Evolutionary conservation across 2,888 invertebrate genomes (phyloP).

Genomic region (Buathra laborator): DNA sequence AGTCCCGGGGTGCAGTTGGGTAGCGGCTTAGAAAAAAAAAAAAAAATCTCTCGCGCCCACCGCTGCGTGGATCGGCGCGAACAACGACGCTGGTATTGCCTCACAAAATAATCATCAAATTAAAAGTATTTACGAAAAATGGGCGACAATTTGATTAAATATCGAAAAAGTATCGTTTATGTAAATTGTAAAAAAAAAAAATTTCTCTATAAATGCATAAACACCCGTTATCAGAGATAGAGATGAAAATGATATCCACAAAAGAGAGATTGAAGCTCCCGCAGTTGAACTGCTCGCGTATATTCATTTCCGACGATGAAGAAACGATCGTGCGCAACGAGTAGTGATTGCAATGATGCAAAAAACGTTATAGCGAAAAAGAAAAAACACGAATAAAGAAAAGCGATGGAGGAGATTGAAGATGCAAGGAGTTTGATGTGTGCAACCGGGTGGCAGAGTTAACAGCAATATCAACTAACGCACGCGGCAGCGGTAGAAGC

Average conservation of each 20-base stretch:
- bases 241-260: too few relatives aligned
- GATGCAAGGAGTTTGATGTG: neutral
- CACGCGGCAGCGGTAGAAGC: neutral
- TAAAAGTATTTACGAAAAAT: neutral
- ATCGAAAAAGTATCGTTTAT: too few relatives aligned
- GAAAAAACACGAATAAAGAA: constrained; percentile 2
- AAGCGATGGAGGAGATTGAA: neutral
- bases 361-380: neutral
- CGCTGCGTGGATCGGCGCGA: neutral
- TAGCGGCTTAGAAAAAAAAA: constrained; percentile 2
- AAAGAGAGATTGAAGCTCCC: too few relatives aligned
- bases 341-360: neutral
- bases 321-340: neutral
- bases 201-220: too few relatives aligned
- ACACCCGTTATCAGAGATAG: too few relatives aligned
- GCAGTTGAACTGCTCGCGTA: too few relatives aligned
- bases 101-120: constrained; percentile 4
- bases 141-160: neutral
- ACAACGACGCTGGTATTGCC: neutral
- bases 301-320: neutral
- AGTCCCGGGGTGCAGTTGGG: constrained; percentile 16
- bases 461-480: neutral
- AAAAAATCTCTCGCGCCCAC: neutral
- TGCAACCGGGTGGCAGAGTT: constrained; percentile 22
- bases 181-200: too few relatives aligned